phyloP scores from a whole-genome alignment of 2,113 vertebrate species.

The Spea bombifrons region DNA sequence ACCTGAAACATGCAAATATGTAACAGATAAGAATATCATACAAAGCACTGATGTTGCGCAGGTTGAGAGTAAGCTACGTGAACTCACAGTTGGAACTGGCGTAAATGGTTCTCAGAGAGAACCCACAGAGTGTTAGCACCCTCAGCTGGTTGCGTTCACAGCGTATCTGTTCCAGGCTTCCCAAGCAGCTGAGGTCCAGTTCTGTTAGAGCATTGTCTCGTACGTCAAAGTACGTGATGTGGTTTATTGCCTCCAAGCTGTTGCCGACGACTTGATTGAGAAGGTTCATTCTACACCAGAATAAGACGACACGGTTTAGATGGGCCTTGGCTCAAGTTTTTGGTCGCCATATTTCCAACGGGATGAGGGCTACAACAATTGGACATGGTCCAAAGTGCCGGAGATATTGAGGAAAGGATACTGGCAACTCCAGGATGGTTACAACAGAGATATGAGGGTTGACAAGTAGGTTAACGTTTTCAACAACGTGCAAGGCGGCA shows the following conservation, averaged over 20 bases:
- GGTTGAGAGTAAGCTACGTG: background rate
- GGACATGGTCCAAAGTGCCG: no score
- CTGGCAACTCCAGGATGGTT: no score
- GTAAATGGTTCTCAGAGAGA: slow-evolving; percentile 79
- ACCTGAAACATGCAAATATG: slow-evolving; percentile 60
- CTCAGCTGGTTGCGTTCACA: slow-evolving; percentile 87
- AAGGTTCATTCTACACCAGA: slow-evolving; percentile 77
- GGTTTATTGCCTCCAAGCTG: slow-evolving; percentile 74
- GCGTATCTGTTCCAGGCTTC: slow-evolving; percentile 84
- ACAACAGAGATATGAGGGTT: no score
- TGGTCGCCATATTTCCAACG: no score
- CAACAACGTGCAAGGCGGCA: no score
- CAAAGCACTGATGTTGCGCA: background rate
- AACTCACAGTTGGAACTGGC: slow-evolving; percentile 84
- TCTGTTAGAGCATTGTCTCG: slow-evolving; percentile 82
- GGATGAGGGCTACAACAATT: no score
- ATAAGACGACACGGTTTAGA: background rate
- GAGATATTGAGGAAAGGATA: no score
- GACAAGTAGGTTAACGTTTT: no score
- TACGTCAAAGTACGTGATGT: slow-evolving; percentile 83
- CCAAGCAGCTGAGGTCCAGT: slow-evolving; percentile 81
- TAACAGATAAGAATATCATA: background rate
- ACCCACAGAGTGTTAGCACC: slow-evolving; percentile 81
- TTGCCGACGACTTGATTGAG: slow-evolving; percentile 71
- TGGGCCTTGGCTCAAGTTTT: no score